Base-by-base conservation (phyloP, 2,797 vertebrate species). In the Enteromius thamalakanensis region DNA sequence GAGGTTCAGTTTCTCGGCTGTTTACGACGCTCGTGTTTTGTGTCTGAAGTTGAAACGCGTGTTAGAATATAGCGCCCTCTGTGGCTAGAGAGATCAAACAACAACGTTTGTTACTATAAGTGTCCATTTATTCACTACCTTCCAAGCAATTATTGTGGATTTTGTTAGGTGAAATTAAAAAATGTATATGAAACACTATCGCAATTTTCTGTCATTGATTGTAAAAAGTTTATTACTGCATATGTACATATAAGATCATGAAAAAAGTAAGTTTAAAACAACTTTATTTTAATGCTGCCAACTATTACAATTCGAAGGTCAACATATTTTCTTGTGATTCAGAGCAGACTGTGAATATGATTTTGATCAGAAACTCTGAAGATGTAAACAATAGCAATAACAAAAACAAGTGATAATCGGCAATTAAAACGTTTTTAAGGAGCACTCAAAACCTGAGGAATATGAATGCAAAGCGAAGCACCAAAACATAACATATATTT, bases 181-280 rank as follows among this genome's bases (percentile, higher is more conserved):
- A 53, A 17, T 40, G 6, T 14, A 34, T 14, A 74, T 37, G 11
- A 32, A 75, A 55, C 32, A 75, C 53, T 15, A 37, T 55, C n/a
- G 5, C 19, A 23, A 8, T 1, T 26, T 26, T 62, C 1, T 72
- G 76, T 92, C 53, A 6, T 58, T 93, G 91, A 93, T 93, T 93
- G 78, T 83, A 89, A 91, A 91, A 81, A 84, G 4, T 72, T 49
- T 55, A 42, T 81, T 85, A 62, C 47, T 45, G 5, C 40, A 80
- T 60, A 83, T 69, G 37, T n/a, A 79, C 60, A 42, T 42, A 42
- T 42, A 85, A 79, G 79, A 47, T 77, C 67, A 82, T 83, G 53
- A 81, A 79, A 34, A 65, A 82, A 68, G 55, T 80, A 88, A 86
- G 78, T 89, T 90, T 90, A 91, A 91, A 92, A 92, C 82, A 90